Evolutionary conservation across 2,888 invertebrate species (phyloP), one percentile per base, ranked within the genome.

Genomic region (Drosophila affinis): DNA sequence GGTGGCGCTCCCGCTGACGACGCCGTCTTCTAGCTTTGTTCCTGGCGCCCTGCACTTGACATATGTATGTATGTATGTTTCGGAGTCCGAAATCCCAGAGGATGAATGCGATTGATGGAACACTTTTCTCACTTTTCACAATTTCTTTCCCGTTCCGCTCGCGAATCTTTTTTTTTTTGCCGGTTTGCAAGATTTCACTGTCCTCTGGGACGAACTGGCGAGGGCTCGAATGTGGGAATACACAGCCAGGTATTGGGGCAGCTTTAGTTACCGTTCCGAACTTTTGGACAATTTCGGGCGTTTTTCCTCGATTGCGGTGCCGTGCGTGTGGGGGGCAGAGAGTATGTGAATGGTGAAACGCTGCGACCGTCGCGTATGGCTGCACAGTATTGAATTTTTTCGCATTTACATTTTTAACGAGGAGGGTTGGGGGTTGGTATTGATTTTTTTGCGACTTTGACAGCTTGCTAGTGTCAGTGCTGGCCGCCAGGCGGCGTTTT

Each of bases 331-430:
- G 65, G 58, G 48, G 70, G 55, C 34, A 49, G 47, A 58, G 39
- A 34, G 47, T 75, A 54, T 56, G 54, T 51, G 49, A 64, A 62
- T 55, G 77, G 61, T 67, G 69, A 88, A 39, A 81, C 73, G 78
- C 87, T 81, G 68, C 80, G 75, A 74, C 73, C 86, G 79, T 81
- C 75, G 87, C 84, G 89, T 89, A 76, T 88, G 88, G 90, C 81
- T 89, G 86, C 88, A 88, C 84, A 87, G 79, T 91, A 90, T 90
- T 91, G 89, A 89, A 91, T 88, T 88, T 89, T 87, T 89, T 89
- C 87, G 89, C 86, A 85, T 87, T 89, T 89, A 88, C 88, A 86
- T 90, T 91, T 89, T 89, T 85, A 79, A 88, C 87, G 89, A 91
- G 89, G 76, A 87, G 82, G 88, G 86, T 76, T 87, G 81, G 87